phyloP scores from a whole-genome alignment of 2,888 invertebrate species.

The Drosophila paramelanica region DNA sequence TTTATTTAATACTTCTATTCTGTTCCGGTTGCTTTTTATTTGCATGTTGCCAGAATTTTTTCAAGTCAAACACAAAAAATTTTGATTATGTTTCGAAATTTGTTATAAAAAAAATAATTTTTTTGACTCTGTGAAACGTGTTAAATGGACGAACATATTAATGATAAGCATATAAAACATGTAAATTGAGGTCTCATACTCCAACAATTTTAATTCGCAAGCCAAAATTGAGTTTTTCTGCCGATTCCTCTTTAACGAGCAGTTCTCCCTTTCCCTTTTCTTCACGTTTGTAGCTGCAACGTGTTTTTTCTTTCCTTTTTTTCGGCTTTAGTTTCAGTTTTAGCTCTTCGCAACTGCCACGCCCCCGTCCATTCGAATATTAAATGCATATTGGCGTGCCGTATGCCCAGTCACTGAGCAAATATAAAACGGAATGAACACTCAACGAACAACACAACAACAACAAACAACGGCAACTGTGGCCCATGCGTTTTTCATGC shows the following conservation, averaged over 20 bases:
- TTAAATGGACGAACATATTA: background rate
- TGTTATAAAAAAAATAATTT: too few species aligned
- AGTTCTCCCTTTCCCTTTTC: background rate
- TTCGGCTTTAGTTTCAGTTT: constrained; percentile 25
- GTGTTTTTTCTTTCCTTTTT: constrained; percentile 14
- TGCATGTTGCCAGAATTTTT: too few species aligned
- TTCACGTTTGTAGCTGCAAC: constrained; percentile 1
- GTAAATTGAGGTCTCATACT: background rate
- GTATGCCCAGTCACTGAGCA: constrained; percentile 45
- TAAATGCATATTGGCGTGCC: constrained; percentile 67
- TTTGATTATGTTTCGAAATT: too few species aligned
- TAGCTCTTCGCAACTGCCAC: constrained; percentile 19
- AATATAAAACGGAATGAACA: constrained; percentile 44
- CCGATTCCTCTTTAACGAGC: background rate
- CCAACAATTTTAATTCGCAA: background rate
- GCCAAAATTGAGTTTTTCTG: background rate
- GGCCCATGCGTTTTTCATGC: constrained; percentile 16
- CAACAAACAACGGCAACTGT: constrained; percentile 13
- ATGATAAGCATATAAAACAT: background rate
- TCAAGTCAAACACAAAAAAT: too few species aligned
- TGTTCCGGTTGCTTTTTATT: too few species aligned
- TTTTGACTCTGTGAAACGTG: background rate
- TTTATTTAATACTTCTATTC: too few species aligned
- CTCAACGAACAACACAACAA: constrained; percentile 16
- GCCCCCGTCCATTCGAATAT: constrained; percentile 36